Base-by-base conservation (phyloP, 2,888 invertebrate genomes). In the Ophion ellenae region DNA sequence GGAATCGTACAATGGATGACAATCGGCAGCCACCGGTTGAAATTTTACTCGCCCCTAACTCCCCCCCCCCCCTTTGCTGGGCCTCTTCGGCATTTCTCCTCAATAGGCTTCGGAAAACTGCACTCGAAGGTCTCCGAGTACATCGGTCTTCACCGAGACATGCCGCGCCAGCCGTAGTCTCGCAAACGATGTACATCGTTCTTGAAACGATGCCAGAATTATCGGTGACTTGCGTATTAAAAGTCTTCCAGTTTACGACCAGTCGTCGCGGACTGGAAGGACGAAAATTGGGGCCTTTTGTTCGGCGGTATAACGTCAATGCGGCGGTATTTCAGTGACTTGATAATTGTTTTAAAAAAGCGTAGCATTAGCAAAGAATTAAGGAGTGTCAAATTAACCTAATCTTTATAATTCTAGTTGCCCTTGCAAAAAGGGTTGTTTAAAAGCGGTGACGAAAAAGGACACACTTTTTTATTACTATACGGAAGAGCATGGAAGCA, bases 1-100 rank as follows among this genome's bases (percentile, higher is more conserved):
- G 82, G 73, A 76, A 83, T 79, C 76, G 73, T 70, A 90, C 87
- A 91, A 91, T 90, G 77, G 78, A 71, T 76, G 83, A 91, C 89
- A 91, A 91, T 90, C 76, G 88, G 73, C 88, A 87, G 88, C 89
- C 90, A 90, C 90, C 90, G 89, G 90, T 90, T 89, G 77, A 84
- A 84, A 83, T 79, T 83, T 74, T 79, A 74, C 83, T 74, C 28
- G n/a, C 71, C 2, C 77, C 20, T 10, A n/a, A n/a, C n/a, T n/a
- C n/a, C n/a, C n/a, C 14, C 14, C 66, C n/a, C 45, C 66, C 40
- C 57, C 57, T 28, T 3, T 45, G 3, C 11, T 3, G 11, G 10
- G 10, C 70, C 24, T 36, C 10, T 20, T 61, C 36, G 5, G 47
- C 24, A n/a, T 40, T 36, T 10, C 10, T 64, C n/a, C 32, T 32